Conservation (phyloP, 92 coral and sea anemone species). For the Hydrozoanthus gracilis region DNA sequence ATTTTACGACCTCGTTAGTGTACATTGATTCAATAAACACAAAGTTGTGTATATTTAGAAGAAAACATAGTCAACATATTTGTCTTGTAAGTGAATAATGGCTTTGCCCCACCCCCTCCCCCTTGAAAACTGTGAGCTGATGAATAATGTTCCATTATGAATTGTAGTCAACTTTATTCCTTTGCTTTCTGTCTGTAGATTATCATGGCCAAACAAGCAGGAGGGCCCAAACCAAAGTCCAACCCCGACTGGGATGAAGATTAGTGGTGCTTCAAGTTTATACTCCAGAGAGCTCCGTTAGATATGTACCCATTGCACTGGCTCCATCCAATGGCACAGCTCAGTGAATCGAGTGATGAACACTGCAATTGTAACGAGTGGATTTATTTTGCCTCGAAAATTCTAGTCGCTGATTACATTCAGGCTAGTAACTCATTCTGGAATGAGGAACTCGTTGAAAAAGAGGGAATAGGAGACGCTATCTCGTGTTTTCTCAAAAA, state of each 20-base stretch:
- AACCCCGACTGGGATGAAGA: constrained; percentile 92
- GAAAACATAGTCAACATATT: too few species aligned
- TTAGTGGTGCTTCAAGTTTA: constrained; percentile 21
- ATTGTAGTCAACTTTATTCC: neutral
- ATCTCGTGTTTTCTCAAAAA: neutral
- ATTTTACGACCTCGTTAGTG: too few species aligned
- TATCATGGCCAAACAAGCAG: constrained; percentile 98
- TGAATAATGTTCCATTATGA: neutral
- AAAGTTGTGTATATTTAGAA: too few species aligned
- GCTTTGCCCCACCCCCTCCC: neutral
- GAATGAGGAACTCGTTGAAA: neutral
- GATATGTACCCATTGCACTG: constrained; percentile 14
- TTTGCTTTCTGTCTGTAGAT: constrained; percentile 65
- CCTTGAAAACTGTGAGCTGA: neutral
- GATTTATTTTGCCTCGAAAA: neutral
- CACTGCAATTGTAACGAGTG: neutral
- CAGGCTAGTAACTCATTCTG: neutral
- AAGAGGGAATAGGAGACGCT: neutral
- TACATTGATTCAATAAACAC: too few species aligned
- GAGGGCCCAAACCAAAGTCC: constrained; percentile 94
- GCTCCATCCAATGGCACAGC: constrained; percentile 21
- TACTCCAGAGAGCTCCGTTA: neutral
- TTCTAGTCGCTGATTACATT: neutral
- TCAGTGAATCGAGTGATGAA: neutral
- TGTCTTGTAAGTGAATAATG: too few species aligned